Percentiles rank a stretch among this genome's conserved stretches.
These are phyloP conservation scores for Ganaspis brasiliensis DNA, from an alignment of 2,888 invertebrate genomes.

Conservation along the genomic window DNA sequence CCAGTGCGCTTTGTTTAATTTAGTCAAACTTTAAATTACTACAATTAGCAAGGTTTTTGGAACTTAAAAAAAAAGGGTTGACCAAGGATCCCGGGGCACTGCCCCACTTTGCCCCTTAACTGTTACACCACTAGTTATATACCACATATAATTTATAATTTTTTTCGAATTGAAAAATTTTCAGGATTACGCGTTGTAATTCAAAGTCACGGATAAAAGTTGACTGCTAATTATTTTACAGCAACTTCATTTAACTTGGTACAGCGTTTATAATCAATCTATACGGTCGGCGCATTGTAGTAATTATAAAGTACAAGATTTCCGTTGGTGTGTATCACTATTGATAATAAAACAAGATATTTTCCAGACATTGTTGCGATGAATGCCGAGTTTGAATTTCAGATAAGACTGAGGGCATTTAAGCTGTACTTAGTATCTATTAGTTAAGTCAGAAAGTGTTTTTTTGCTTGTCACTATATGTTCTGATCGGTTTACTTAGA, in stretches of 20 bases:
- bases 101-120: too few species aligned
- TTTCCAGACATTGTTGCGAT: background rate
- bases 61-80: too few species aligned
- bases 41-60: too few species aligned
- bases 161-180: too few species aligned
- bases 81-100: too few species aligned
- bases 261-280: background rate
- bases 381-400: background rate
- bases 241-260: slow-evolving; percentile 2
- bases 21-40: too few species aligned
- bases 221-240: slow-evolving; percentile 11
- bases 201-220: background rate
- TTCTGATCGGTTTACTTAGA: slow-evolving; percentile 28
- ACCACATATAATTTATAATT: too few species aligned
- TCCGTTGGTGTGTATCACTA: background rate
- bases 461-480: slow-evolving; percentile 2
- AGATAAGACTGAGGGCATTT: background rate
- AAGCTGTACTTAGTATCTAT: slow-evolving; percentile 23
- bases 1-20: too few species aligned
- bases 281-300: background rate
- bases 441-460: slow-evolving; percentile 8
- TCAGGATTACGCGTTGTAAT: background rate
- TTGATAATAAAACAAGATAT: background rate
- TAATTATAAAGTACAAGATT: background rate
- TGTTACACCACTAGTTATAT: too few species aligned